phyloP scores from a whole-genome alignment of 2,888 invertebrate species.

The Stegana nigrithorax region DNA sequence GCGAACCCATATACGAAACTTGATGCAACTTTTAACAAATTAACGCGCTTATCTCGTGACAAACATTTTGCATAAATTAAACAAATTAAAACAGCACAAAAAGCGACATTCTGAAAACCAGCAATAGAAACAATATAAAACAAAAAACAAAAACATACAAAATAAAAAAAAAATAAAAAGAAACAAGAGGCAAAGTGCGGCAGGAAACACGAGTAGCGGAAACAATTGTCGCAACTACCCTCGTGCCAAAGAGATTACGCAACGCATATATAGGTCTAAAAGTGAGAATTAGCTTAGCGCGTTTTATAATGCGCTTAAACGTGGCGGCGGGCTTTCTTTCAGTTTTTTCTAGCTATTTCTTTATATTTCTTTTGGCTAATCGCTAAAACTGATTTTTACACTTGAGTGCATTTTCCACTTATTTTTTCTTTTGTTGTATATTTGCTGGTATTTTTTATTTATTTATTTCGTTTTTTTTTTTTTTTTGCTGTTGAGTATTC shows the following conservation, averaged over 20 bases:
- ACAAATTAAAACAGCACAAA: slow-evolving; percentile 43
- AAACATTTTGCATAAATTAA: slow-evolving; percentile 62
- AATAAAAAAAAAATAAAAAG: neutral
- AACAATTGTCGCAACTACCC: neutral
- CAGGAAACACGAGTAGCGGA: neutral
- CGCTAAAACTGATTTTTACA: slow-evolving; percentile 4
- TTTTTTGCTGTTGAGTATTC: neutral
- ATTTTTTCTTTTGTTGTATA: neutral
- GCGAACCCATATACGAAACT: slow-evolving; percentile 32
- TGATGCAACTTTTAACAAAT: slow-evolving; percentile 55
- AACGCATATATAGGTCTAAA: neutral
- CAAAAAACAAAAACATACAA: neutral
- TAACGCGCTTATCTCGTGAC: slow-evolving; percentile 49
- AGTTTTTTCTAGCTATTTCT: neutral
- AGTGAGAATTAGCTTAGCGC: slow-evolving; percentile 2
- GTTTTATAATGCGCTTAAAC: neutral
- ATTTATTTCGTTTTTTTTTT: neutral
- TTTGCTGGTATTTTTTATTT: neutral
- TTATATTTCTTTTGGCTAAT: neutral
- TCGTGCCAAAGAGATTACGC: neutral
- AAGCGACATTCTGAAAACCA: neutral
- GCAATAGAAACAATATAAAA: neutral
- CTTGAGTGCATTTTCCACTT: slow-evolving; percentile 1
- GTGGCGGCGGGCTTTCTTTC: too few species aligned
- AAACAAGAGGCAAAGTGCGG: neutral